Evolutionary conservation across 2,113 vertebrate species (phyloP), one percentile per base, ranked within the genome.

Genomic region (Brevimyrus niger): DNA sequence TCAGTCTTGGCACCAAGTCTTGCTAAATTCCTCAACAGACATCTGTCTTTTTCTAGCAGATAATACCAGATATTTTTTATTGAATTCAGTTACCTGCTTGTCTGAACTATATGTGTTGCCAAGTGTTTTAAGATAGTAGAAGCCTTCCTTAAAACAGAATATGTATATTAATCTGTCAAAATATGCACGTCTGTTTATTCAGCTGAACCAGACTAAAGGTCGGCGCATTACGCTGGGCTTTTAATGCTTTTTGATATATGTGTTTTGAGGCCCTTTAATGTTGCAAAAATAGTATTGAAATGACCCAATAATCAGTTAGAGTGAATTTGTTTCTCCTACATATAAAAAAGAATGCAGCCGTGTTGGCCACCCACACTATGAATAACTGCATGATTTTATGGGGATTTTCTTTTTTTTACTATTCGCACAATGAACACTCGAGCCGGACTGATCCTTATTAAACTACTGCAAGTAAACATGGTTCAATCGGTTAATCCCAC

Each of bases 341-440:
- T 35, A 2, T 27, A 53, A 38, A 15, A 51, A 35, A 19, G 21
- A 8, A 23, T 46, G 83, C 3, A 80, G 7, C 0, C 42, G 21
- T 87, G 65, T 91, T 31, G 89, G 46, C 88, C 89, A 91, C 90
- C 88, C 91, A 91, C 51, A 80, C 31, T 44, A 85, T 55, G 44
- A 89, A 69, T 65, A 69, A 85, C 86, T 65, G 55, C 42, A 53
- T 55, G 69, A 55, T 44, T 9, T 87, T 46, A 27, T 86, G 23
- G 35, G 13, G 48, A 35, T 47, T 53, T 27, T 86, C 0, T 73
- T 87, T 19, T 51, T 87, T 87, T 15, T 51, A 46, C 27, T 53
- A 84, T 84, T 17, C 27, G 4, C 27, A 53, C 47, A 51, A 51
- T 31, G 84, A 86, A 51, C 23, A 86, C 38, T 7, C 17, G 19